A percentile compares a stretch with the other conserved stretches of the same genome.
Evolutionary conservation across 1,140 invertebrate species (phyloP).

Genomic region (Drusus annulatus): DNA sequence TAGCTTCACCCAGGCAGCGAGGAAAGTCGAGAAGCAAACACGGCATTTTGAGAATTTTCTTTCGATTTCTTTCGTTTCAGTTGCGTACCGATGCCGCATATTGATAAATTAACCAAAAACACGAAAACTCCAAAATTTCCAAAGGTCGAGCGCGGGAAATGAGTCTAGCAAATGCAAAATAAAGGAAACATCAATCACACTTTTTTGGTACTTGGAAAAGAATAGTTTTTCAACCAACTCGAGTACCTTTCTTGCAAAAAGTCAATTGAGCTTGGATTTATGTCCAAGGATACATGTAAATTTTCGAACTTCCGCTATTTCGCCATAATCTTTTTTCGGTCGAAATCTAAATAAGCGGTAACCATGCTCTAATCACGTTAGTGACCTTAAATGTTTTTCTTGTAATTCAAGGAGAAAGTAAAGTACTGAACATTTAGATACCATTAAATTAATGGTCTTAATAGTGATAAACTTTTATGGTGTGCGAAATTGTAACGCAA

Average conservation of each 20-base stretch:
- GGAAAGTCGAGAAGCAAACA: conserved; percentile 2
- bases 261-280: too few species aligned
- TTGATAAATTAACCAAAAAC: conserved; percentile 33
- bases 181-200: conserved; percentile 16
- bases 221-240: neutral
- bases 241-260: too few species aligned
- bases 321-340: too few species aligned
- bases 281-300: too few species aligned
- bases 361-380: too few species aligned
- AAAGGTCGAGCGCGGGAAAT: conserved; percentile 32
- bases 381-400: neutral
- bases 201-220: neutral
- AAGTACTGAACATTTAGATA: neutral
- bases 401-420: neutral
- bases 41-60: conserved; percentile 29
- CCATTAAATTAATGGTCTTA: too few species aligned
- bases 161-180: neutral
- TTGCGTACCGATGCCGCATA: conserved; percentile 15
- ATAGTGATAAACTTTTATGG: too few species aligned
- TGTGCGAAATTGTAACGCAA: neutral
- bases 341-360: too few species aligned
- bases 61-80: conserved; percentile 20
- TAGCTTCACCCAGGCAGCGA: neutral
- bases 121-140: conserved; percentile 7
- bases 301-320: too few species aligned